Percentiles rank a stretch among this genome's conserved stretches.
These are phyloP conservation scores for Phyllotreta striolata DNA, from an alignment of 2,888 invertebrate species.

Conservation along the genomic window DNA sequence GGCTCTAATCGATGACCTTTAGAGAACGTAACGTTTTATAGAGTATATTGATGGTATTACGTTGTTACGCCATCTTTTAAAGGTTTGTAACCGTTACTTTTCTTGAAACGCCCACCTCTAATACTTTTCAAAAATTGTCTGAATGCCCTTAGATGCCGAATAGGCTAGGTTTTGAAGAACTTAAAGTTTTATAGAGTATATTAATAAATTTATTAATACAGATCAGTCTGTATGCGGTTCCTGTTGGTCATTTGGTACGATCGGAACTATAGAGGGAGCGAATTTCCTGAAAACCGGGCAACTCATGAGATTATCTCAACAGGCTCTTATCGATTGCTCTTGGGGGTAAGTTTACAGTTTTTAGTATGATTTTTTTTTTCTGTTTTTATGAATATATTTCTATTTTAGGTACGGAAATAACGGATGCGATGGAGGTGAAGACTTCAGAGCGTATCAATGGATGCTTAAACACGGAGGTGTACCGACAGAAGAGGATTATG, in stretches of 20 bases:
- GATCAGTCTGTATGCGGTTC: constrained; percentile 98
- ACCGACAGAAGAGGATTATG: constrained; percentile 90
- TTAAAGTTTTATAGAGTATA: too few species aligned
- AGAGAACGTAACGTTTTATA: neutral
- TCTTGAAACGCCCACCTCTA: too few species aligned
- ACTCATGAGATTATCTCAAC: constrained; percentile 86
- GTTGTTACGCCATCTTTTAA: too few species aligned
- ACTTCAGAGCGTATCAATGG: constrained; percentile 92
- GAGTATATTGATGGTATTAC: too few species aligned
- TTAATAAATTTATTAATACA: constrained; percentile 51
- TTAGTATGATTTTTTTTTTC: constrained; percentile 1
- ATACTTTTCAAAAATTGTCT: too few species aligned
- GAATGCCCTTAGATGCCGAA: too few species aligned
- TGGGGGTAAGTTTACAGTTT: constrained; percentile 73
- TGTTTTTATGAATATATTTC: neutral
- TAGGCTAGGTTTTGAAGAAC: constrained; percentile 2
- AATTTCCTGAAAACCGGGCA: constrained; percentile 83
- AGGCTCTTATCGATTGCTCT: constrained; percentile 94
- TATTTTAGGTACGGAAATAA: constrained; percentile 81
- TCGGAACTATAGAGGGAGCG: constrained; percentile 92
- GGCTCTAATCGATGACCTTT: too few species aligned
- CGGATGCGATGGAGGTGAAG: constrained; percentile 98
- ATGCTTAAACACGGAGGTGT: constrained; percentile 89
- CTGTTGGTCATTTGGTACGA: constrained; percentile 96
- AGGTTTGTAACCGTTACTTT: too few species aligned